These are phyloP conservation scores for Argynnis bischoffii DNA, from an alignment of 2,888 invertebrate species.

Conservation along the genomic window DNA sequence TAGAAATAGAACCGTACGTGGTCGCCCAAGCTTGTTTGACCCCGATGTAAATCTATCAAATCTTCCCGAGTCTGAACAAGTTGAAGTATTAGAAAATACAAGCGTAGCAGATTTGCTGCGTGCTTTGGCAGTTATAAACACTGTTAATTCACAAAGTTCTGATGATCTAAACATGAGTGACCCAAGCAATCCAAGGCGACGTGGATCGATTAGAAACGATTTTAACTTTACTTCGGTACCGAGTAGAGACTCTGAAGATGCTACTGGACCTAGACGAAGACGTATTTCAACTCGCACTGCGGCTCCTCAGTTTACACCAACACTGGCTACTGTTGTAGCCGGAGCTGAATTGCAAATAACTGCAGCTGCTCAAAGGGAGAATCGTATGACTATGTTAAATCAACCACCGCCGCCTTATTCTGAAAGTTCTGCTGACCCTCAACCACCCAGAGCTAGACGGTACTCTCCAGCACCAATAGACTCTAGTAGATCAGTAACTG, in stretches of 20 bases:
- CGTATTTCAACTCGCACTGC: constrained; percentile 71
- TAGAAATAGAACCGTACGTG: constrained; percentile 66
- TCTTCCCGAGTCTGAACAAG: constrained; percentile 73
- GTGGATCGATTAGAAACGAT: constrained; percentile 68
- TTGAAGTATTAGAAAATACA: constrained; percentile 89
- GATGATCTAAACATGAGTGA: constrained; percentile 38
- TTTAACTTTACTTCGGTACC: constrained; percentile 55
- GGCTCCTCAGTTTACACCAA: constrained; percentile 72
- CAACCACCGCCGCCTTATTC: constrained; percentile 76
- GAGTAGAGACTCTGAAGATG: constrained; percentile 55
- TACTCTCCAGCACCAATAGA: constrained; percentile 74
- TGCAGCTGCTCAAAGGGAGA: constrained; percentile 70
- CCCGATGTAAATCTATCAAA: constrained; percentile 68
- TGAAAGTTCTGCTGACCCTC: constrained; percentile 57
- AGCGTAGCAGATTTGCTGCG: constrained; percentile 91
- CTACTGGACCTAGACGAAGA: constrained; percentile 63
- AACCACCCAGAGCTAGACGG: constrained; percentile 62
- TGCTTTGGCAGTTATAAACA: constrained; percentile 87
- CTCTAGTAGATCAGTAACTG: constrained; percentile 58
- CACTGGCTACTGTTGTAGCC: constrained; percentile 73
- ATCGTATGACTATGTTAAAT: constrained; percentile 69
- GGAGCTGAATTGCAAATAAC: constrained; percentile 73
- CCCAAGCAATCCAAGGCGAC: constrained; percentile 49
- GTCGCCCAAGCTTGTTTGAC: constrained; percentile 74
- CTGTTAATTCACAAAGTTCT: constrained; percentile 53